Conservation (phyloP, 2,797 vertebrate genomes). For the Bradypus variegatus region DNA sequence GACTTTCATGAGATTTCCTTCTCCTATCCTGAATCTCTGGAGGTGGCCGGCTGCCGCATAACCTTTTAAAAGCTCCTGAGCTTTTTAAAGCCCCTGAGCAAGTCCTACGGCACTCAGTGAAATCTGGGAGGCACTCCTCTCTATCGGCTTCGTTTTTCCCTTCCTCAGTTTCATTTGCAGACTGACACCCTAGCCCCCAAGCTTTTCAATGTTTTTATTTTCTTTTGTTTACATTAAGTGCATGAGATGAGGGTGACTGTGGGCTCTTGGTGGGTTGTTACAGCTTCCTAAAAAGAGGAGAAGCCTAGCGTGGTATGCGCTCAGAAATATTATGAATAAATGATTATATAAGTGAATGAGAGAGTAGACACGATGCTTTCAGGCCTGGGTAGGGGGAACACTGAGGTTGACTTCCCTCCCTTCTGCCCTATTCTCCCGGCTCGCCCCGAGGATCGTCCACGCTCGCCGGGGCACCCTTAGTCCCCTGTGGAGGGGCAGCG, state of each 20-base stretch:
- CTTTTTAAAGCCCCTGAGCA: not conserved
- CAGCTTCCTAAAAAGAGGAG: not conserved
- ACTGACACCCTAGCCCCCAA: not conserved
- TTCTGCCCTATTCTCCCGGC: accelerated
- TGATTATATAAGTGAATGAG: not conserved
- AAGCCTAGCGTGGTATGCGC: not conserved
- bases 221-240: not conserved
- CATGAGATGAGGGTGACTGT: too few relatives aligned
- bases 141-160: not conserved
- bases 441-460: accelerated
- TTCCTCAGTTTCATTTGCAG: not conserved
- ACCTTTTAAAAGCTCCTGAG: not conserved
- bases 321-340: not conserved
- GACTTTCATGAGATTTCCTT: not conserved
- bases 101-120: not conserved
- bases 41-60: not conserved
- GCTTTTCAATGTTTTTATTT: not conserved
- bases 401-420: accelerated
- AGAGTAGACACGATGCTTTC: not conserved
- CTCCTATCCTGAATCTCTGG: not conserved
- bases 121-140: not conserved
- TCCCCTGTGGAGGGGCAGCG: accelerated
- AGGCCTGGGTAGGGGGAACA: not conserved
- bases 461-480: accelerated
- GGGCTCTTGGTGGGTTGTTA: too few relatives aligned